These are phyloP conservation scores for Rhyzopertha dominica DNA, from an alignment of 1,140 invertebrate species.

Conservation along the genomic window DNA sequence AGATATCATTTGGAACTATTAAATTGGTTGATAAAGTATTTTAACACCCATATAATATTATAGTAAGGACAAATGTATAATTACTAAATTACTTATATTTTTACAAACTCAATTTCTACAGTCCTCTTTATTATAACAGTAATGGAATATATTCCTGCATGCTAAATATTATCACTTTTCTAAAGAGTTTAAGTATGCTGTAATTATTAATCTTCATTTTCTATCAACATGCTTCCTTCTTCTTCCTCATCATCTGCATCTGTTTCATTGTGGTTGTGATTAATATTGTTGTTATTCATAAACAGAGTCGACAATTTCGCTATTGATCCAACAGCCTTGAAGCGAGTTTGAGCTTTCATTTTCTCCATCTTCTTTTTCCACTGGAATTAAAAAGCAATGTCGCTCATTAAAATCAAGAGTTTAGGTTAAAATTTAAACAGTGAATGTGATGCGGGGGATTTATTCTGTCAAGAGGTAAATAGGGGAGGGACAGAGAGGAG, in stretches of 20 bases:
- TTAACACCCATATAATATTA: not conserved
- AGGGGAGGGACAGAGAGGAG: no score
- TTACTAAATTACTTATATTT: not conserved
- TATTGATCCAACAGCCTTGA: conserved; percentile 60
- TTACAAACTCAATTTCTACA: not conserved
- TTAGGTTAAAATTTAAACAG: no score
- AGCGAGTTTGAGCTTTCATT: conserved; percentile 58
- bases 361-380: conserved; percentile 69
- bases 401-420: no score
- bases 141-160: no score
- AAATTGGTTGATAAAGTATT: not conserved
- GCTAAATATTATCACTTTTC: no score
- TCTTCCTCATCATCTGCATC: not conserved
- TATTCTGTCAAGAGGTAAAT: no score
- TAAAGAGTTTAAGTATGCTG: no score
- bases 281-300: conserved; percentile 19
- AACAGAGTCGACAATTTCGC: conserved; percentile 45
- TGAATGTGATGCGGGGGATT: no score
- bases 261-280: not conserved
- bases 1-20: not conserved
- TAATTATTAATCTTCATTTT: not conserved
- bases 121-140: not conserved
- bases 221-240: not conserved
- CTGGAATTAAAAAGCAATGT: no score
- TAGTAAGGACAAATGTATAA: not conserved